Conservation (phyloP, 2,888 invertebrate species). For the Ormyrus labotus region DNA sequence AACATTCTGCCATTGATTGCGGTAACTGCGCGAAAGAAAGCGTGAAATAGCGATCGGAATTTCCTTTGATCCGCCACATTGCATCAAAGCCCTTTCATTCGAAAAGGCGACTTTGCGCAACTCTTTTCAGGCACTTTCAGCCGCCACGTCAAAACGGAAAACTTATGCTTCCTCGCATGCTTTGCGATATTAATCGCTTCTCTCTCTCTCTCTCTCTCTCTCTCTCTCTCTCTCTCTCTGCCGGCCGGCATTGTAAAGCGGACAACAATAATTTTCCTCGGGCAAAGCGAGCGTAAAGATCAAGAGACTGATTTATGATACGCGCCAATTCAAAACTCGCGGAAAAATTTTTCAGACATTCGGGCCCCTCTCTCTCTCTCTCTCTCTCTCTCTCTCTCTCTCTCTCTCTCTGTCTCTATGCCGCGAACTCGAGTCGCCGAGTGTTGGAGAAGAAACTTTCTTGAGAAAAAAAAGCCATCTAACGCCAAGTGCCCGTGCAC, state of each 20-base stretch:
- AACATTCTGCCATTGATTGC: too few species aligned
- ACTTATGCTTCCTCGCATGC: constrained; percentile 26
- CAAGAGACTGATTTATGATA: constrained; percentile 39
- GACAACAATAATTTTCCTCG: constrained; percentile 41
- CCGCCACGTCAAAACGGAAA: constrained; percentile 23
- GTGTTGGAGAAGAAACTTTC: too few species aligned
- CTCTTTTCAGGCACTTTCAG: constrained; percentile 1
- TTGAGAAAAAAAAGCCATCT: too few species aligned
- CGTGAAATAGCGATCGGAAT: not conserved
- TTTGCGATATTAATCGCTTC: constrained; percentile 34
- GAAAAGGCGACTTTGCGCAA: constrained; percentile 14
- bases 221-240: not conserved
- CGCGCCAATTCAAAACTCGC: constrained; percentile 15
- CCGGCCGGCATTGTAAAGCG: constrained; percentile 30
- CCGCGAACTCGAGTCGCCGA: not conserved
- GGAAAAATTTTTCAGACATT: constrained; percentile 14
- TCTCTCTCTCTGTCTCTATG: not conserved
- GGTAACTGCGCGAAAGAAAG: not conserved
- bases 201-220: too few species aligned
- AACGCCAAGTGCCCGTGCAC: too few species aligned
- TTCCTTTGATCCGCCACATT: not conserved
- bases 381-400: not conserved
- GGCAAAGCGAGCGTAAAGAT: constrained; percentile 36
- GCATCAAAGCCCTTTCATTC: constrained; percentile 20
- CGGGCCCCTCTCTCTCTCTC: not conserved